A percentile compares a stretch with the other conserved stretches of the same genome.
Conservation (phyloP, 2,888 invertebrate species). For the Andricus quercusramuli region DNA sequence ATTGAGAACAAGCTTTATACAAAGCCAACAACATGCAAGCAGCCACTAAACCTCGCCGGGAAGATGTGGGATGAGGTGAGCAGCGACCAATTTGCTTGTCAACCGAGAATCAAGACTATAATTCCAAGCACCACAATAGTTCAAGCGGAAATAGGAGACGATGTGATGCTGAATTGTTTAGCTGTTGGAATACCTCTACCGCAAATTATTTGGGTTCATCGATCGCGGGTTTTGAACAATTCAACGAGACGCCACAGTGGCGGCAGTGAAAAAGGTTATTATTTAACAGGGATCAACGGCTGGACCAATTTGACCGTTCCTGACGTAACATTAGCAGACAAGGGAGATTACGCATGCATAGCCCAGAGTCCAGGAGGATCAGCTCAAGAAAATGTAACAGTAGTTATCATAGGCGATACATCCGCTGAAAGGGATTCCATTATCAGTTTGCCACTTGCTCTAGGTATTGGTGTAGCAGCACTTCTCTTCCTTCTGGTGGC, state of each 20-base stretch:
- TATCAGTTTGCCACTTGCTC: slow-evolving; percentile 78
- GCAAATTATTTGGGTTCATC: slow-evolving; percentile 81
- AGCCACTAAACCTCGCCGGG: slow-evolving; percentile 85
- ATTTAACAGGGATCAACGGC: slow-evolving; percentile 61
- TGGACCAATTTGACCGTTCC: slow-evolving; percentile 84
- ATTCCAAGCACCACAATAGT: slow-evolving; percentile 80
- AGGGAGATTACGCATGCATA: slow-evolving; percentile 88
- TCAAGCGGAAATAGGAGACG: slow-evolving; percentile 82
- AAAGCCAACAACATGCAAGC: slow-evolving; percentile 86
- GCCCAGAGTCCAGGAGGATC: slow-evolving; percentile 91
- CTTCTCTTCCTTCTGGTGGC: slow-evolving; percentile 80
- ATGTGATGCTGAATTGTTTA: slow-evolving; percentile 85
- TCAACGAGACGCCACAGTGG: slow-evolving; percentile 72
- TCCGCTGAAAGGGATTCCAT: slow-evolving; percentile 60
- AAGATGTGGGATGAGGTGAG: slow-evolving; percentile 87
- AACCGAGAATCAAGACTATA: slow-evolving; percentile 83
- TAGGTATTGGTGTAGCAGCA: slow-evolving; percentile 79
- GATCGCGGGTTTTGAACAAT: slow-evolving; percentile 67
- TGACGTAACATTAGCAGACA: slow-evolving; percentile 83
- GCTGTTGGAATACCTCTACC: slow-evolving; percentile 89
- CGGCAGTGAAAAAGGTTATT: slow-evolving; percentile 78
- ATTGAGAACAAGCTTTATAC: slow-evolving; percentile 87
- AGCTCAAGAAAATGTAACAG: slow-evolving; percentile 87
- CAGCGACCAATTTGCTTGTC: slow-evolving; percentile 89
- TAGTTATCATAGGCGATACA: slow-evolving; percentile 80